Percentiles rank a stretch among this genome's conserved stretches.
These are phyloP conservation scores for Bradypus variegatus DNA, from an alignment of 2,797 vertebrate genomes.

Conservation along the genomic window DNA sequence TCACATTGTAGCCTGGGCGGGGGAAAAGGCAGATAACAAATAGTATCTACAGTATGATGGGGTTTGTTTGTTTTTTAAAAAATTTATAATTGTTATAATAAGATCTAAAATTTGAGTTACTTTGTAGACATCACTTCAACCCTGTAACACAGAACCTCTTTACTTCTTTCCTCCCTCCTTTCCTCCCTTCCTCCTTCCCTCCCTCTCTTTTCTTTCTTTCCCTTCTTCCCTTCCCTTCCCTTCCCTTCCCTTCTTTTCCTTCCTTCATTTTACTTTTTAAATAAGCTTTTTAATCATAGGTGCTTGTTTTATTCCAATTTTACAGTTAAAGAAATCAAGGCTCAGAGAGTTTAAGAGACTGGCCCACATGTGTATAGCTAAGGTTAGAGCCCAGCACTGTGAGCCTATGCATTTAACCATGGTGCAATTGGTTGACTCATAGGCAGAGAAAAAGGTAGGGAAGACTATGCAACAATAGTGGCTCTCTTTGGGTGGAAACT, in stretches of 20 bases:
- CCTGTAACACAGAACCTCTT: not conserved
- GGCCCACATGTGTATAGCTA: not conserved
- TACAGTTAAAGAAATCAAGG: not conserved
- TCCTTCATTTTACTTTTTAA: not conserved
- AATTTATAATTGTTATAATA: not conserved
- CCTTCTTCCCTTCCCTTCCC: no score
- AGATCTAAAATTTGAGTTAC: not conserved
- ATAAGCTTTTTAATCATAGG: not conserved
- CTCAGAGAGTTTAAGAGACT: not conserved
- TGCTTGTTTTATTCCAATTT: not conserved
- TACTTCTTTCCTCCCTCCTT: no score
- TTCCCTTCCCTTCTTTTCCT: no score
- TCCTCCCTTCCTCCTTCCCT: no score
- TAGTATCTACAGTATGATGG: not conserved
- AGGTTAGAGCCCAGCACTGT: not conserved
- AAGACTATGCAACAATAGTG: not conserved
- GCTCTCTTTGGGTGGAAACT: not conserved
- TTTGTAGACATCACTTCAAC: slow-evolving; percentile 3
- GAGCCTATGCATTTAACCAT: no score
- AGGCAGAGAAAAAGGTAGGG: not conserved
- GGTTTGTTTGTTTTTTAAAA: not conserved
- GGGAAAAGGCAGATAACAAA: not conserved
- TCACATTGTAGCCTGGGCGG: not conserved
- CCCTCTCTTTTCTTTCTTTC: not conserved
- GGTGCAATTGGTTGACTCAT: not conserved